Base-by-base conservation (phyloP, 1,140 invertebrate species). In the Atta texana region DNA sequence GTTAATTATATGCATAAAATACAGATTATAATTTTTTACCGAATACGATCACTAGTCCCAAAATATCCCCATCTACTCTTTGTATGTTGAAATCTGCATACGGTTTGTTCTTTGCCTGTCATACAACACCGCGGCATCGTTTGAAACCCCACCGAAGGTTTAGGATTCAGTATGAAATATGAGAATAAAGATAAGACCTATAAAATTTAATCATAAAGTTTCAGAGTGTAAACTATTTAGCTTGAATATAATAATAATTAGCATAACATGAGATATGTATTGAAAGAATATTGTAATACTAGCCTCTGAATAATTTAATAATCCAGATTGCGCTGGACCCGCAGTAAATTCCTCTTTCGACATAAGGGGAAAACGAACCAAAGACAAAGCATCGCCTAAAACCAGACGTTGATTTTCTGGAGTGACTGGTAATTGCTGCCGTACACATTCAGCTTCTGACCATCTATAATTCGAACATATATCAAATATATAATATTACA, bases 11-110 rank as follows among this genome's bases (percentile, higher is more conserved):
- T 71, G 1, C 7, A n/a, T 14, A 16, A 0, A 31, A 63, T 85
- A 31, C 16, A 0, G 61, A 71, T 53, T n/a, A 49, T 55, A 59
- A 89, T 66, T 66, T 81, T 57, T 93, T 94, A 97, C 97, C 97
- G 96, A 74, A 98, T 98, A 91, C 98, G 95, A 94, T 98, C 98
- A 87, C 97, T 97, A 0, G 97, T 98, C 3, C 98, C 98, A 94
- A 97, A 98, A 92, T 98, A 98, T 2, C 98, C 98, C 98, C 98
- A 98, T 88, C 97, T 95, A 71, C 96, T 97, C 92, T 98, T 98
- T 5, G 97, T 97, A 92, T 98, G 96, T 72, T 97, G 96, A 94
- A 98, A 98, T 88, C 98, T 96, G 86, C 96, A 97, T 6, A 98
- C 97, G 16, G 97, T 97, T 89, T 97, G 96, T 92, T 98, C 98